Evolutionary conservation across 2,888 invertebrate genomes (phyloP), one percentile per base, ranked within the genome.

Genomic region (Melinaea marsaeus): DNA sequence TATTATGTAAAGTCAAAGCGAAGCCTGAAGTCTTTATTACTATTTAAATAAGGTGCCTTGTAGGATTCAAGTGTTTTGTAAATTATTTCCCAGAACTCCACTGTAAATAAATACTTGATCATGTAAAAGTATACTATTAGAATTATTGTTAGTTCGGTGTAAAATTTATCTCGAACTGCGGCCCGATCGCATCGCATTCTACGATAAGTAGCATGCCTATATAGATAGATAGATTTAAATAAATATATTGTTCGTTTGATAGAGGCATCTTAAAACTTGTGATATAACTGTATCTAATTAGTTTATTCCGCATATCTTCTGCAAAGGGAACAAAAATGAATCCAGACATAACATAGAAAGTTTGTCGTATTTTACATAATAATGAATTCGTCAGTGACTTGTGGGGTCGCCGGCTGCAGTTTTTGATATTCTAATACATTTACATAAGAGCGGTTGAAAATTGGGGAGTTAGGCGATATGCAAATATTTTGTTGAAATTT

Each of bases 191-290:
- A 75, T 78, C 63, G 75, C 80, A 78, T 78, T 78, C 81, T 80
- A 77, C 76, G 79, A 79, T 81, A 71, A 69, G 70, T 73, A 84
- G 80, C 79, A 64, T 64, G 61, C 79, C 22, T 74, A 75, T 79
- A 79, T 84, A 76, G 79, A 78, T 81, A 84, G 79, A 79, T 86
- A 85, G 83, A 83, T 79, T 81, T 79, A 77, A 77, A 80, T 84
- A 83, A 84, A 84, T 86, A 85, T 87, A 87, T 86, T 88, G 86
- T 90, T 88, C 86, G 85, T 86, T 89, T 87, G 84, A 84, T 88
- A 85, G 88, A 89, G 86, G 86, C 88, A 86, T 88, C 86, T 88
- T 89, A 86, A 86, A 85, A 86, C 83, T 88, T 90, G 90, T 90
- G 90, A 90, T 90, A 90, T 87, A 88, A 86, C 83, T 86, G 85